phyloP scores from a whole-genome alignment of 2,888 invertebrate species.

The Gastrophysa polygoni region DNA sequence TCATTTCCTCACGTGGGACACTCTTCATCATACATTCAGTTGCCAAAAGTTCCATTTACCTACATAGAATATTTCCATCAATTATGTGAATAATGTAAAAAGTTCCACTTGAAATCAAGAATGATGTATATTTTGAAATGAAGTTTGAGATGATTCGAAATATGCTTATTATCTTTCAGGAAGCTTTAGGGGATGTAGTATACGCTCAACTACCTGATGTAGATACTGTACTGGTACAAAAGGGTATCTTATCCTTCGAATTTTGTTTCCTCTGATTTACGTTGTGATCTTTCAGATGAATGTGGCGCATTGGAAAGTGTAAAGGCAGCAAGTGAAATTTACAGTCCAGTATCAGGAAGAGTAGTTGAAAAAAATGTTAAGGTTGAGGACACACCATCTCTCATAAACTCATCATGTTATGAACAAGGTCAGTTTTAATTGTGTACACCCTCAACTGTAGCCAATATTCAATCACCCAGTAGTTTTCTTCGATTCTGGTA shows the following conservation, averaged over 20 bases:
- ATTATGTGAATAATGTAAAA: too few relatives aligned
- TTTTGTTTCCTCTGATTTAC: not conserved
- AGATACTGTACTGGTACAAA: slow-evolving; percentile 69
- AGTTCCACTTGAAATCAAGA: too few relatives aligned
- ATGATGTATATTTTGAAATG: not conserved
- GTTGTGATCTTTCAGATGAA: slow-evolving; percentile 74
- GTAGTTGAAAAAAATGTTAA: slow-evolving; percentile 81
- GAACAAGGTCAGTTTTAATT: slow-evolving; percentile 70
- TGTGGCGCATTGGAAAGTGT: slow-evolving; percentile 98
- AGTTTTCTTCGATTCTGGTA: too few relatives aligned
- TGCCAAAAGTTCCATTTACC: too few relatives aligned
- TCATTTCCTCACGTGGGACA: too few relatives aligned
- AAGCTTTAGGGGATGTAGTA: slow-evolving; percentile 95
- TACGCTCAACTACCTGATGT: slow-evolving; percentile 93
- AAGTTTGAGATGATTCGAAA: not conserved
- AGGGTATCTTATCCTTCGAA: slow-evolving; percentile 60
- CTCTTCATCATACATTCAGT: too few relatives aligned
- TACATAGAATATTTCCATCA: too few relatives aligned
- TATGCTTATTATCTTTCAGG: slow-evolving; percentile 62
- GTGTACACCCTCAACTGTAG: too few relatives aligned
- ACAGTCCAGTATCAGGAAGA: slow-evolving; percentile 87
- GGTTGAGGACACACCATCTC: slow-evolving; percentile 82
- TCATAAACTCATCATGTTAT: slow-evolving; percentile 91
- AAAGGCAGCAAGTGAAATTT: slow-evolving; percentile 98
- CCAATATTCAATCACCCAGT: too few relatives aligned